Evolutionary conservation across 2,113 vertebrate genomes (phyloP), one percentile per base, ranked within the genome.

Genomic region (Cisticola juncidis): DNA sequence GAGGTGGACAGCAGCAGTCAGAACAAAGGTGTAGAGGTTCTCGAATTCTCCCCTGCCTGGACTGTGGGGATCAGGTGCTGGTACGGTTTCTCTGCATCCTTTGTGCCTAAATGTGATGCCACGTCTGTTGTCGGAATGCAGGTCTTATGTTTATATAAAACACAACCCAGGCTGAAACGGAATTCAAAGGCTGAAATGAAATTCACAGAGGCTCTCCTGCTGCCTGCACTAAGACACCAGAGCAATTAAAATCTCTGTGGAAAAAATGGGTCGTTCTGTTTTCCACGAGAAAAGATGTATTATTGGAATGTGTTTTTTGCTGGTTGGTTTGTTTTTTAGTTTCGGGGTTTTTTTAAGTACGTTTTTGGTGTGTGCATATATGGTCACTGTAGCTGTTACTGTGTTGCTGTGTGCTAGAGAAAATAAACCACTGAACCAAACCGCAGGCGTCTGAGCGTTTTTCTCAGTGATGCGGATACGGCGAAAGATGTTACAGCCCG

Each of bases 341-440:
- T 35, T 54, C 62, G 19, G 19, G n/a, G 42, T 50, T 68, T 25
- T 3, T 47, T 79, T 68, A 14, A 42, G 5, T 50, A 29, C 5
- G 2, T 12, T 31, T 50, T 12, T 9, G 31, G 21, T 74, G 9
- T 11, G 28, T 61, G 6, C 9, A 1, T 20, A 0, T 6, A 2
- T 8, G 16, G 11, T 74, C 10, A 2, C 44, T 81, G 3, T 50
- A 50, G 26, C 31, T 84, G 1, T 51, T 68, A 6, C 8, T 69
- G 28, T 93, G 4, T 44, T 44, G 36, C 29, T 69, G 48, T 7
- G 40, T 53, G 85, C 74, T 50, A 5, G 35, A 85, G 40, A 48
- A 72, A 97, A 97, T 96, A 94, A 97, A 94, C 71, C 85, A 80
- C 81, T 86, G 57, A 45, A 69, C 17, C 29, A 38, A 54, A 12